Evolutionary conservation across 2,113 vertebrate genomes (phyloP).

Genomic region (Castor canadensis): DNA sequence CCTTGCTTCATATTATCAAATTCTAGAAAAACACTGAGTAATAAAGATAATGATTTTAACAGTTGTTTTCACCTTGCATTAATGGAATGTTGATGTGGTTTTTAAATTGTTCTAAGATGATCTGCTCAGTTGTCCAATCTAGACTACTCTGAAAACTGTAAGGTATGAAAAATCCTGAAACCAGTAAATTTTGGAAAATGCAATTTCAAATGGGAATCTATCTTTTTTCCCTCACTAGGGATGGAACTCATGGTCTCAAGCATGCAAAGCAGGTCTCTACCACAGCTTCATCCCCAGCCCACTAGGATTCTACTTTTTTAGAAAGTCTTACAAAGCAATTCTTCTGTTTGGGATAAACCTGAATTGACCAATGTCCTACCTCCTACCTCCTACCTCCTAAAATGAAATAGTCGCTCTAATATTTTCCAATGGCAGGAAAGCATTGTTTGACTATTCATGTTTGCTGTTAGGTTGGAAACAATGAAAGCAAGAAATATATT

Average conservation of each 20-base stretch:
- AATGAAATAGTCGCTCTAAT: not conserved
- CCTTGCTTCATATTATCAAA: slow-evolving; percentile 1
- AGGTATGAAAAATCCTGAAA: slow-evolving; percentile 25
- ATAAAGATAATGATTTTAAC: slow-evolving; percentile 42
- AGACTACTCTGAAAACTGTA: not conserved
- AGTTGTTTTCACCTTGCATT: slow-evolving; percentile 34
- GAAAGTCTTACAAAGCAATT: not conserved
- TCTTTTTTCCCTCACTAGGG: not conserved
- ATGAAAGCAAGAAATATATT: not conserved
- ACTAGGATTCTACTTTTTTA: not conserved
- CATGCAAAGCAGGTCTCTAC: not conserved
- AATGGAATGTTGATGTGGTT: not conserved
- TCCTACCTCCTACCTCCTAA: not conserved
- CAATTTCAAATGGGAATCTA: not conserved
- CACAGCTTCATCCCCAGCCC: not conserved
- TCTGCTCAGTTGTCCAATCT: not conserved
- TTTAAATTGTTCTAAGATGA: slow-evolving; percentile 10
- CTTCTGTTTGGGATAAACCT: not conserved
- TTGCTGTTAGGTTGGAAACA: not conserved
- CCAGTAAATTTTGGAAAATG: not conserved
- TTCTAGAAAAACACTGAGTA: slow-evolving; percentile 40
- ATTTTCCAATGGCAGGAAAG: not conserved
- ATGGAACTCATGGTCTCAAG: not conserved
- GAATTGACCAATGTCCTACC: not conserved
- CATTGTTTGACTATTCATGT: not conserved